phyloP scores from a whole-genome alignment of 2,113 vertebrate species.

The Protobothrops mucrosquamatus region DNA sequence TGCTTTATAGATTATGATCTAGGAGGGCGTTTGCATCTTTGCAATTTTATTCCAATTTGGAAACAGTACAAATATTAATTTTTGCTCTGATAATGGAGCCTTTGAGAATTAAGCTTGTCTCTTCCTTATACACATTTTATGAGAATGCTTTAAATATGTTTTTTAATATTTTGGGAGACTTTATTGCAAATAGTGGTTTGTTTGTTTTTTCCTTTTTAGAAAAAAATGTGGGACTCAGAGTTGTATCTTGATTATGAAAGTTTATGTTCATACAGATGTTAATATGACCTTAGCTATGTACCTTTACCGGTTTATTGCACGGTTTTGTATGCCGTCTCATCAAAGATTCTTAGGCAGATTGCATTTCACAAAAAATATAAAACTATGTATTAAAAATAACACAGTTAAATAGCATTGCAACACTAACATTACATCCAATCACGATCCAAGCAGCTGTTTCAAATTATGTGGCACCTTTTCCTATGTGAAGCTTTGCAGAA shows the following conservation, averaged over 20 bases:
- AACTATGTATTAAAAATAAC: background rate
- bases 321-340: background rate
- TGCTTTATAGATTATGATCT: conserved; percentile 77
- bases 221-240: conserved; percentile 70
- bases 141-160: conserved; percentile 80
- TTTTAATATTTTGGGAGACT: conserved; percentile 90
- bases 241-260: conserved; percentile 71
- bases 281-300: conserved; percentile 72
- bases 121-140: conserved; percentile 76
- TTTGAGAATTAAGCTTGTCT: conserved; percentile 77
- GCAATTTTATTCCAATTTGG: conserved; percentile 87
- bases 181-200: conserved; percentile 72
- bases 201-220: conserved; percentile 49
- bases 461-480: background rate
- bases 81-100: conserved; percentile 86
- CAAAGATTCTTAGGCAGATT: background rate
- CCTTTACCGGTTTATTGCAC: conserved; percentile 18
- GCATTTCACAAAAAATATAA: background rate
- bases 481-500: background rate
- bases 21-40: conserved; percentile 72
- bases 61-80: conserved; percentile 83
- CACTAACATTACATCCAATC: background rate
- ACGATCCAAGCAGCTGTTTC: background rate
- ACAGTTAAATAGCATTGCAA: background rate
- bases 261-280: conserved; percentile 79